phyloP scores from a whole-genome alignment of 2,113 vertebrate species.

The Pterocles burchelli region DNA sequence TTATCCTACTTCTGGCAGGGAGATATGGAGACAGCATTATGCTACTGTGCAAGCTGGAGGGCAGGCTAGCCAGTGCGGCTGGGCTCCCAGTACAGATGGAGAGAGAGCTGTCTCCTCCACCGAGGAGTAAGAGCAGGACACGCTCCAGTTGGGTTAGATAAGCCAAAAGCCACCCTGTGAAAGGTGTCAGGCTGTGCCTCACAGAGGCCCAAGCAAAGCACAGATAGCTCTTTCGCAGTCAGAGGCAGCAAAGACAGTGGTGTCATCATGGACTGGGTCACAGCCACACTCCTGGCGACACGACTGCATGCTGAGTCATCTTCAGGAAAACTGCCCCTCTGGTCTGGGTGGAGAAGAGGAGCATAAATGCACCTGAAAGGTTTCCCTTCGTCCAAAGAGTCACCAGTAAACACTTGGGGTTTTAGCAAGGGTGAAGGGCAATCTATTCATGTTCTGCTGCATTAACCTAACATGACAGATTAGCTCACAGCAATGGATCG shows the following conservation, averaged over 20 bases:
- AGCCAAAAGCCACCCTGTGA: background rate
- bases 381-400: background rate
- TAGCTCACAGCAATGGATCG: background rate
- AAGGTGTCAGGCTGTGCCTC: background rate
- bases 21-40: background rate
- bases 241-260: background rate
- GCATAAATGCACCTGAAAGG: background rate
- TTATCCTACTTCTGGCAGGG: background rate
- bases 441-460: background rate
- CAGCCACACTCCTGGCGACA: background rate
- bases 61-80: background rate
- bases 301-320: background rate
- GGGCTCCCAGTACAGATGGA: fast-evolving
- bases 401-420: background rate
- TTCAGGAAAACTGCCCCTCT: background rate
- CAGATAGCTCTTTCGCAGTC: background rate
- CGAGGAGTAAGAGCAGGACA: background rate
- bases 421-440: background rate
- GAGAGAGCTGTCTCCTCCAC: background rate
- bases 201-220: background rate
- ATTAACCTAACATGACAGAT: background rate
- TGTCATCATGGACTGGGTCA: background rate
- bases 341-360: background rate
- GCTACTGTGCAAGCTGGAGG: background rate
- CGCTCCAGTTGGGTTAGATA: background rate